A percentile compares a stretch with the other conserved stretches of the same genome.
Conservation (phyloP, 2,113 vertebrate genomes). For the Rutilus rutilus region DNA sequence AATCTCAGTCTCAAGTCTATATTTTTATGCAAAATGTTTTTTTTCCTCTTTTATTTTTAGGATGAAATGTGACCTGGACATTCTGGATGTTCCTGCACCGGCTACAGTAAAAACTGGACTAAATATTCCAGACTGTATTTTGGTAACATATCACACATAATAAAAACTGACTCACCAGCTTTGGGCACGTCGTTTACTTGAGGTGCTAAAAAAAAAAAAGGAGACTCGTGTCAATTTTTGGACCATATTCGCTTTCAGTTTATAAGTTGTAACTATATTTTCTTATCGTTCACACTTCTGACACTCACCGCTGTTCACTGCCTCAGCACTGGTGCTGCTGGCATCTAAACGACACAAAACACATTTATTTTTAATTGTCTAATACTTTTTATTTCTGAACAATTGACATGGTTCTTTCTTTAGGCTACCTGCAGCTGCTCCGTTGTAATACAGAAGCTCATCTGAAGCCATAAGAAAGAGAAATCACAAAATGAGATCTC, state of each 20-base stretch:
- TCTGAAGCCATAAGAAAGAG: conserved; percentile 52
- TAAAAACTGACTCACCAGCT: conserved; percentile 57
- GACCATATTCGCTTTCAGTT: background rate
- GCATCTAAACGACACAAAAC: conserved; percentile 56
- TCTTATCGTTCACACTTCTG: background rate
- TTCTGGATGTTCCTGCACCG: background rate
- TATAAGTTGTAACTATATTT: background rate
- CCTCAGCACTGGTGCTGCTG: conserved; percentile 71
- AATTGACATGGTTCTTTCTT: background rate
- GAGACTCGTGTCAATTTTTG: background rate
- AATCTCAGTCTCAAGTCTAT: background rate
- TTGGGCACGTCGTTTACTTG: conserved; percentile 64
- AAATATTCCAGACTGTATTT: background rate
- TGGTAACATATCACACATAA: background rate
- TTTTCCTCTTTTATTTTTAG: too few species aligned
- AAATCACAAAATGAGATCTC: background rate
- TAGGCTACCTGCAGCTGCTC: conserved; percentile 61
- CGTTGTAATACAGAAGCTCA: conserved; percentile 57
- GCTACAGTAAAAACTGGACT: background rate
- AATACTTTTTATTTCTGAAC: background rate
- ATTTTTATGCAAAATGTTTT: background rate
- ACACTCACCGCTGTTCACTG: conserved; percentile 61
- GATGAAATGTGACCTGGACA: background rate
- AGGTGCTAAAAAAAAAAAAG: conserved; percentile 57
- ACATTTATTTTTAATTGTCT: background rate